Percentiles rank a stretch among this genome's conserved stretches.
These are phyloP conservation scores for Drosophila sucinea DNA, from an alignment of 1,140 invertebrate species.

Conservation along the genomic window DNA sequence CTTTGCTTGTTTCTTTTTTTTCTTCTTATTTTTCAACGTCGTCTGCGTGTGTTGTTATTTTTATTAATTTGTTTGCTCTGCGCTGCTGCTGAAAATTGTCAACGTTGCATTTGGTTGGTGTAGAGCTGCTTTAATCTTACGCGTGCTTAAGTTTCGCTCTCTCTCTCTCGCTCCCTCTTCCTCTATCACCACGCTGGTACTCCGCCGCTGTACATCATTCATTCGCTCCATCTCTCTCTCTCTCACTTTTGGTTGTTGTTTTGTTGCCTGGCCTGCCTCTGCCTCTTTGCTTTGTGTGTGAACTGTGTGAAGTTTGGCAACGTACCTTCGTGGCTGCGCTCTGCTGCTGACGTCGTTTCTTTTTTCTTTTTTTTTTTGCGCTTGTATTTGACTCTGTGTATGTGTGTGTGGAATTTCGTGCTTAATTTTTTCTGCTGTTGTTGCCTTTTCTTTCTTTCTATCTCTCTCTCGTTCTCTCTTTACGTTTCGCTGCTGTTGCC, in stretches of 20 bases:
- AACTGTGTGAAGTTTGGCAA: conserved; percentile 67
- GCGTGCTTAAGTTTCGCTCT: conserved; percentile 69
- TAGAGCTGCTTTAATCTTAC: conserved; percentile 73
- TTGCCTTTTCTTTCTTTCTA: conserved; percentile 19
- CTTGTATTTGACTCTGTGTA: conserved; percentile 36
- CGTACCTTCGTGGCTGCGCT: conserved; percentile 30
- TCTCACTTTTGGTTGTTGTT: conserved; percentile 16
- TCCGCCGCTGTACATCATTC: background rate
- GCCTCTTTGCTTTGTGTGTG: conserved; percentile 37
- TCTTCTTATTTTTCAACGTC: conserved; percentile 45
- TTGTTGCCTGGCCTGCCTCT: background rate
- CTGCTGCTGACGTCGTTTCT: conserved; percentile 52
- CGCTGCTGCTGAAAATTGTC: conserved; percentile 58
- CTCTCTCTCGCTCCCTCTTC: background rate
- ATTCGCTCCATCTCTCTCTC: conserved; percentile 17
- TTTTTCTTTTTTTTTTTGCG: conserved; percentile 23
- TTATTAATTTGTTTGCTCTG: conserved; percentile 69
- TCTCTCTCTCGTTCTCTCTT: background rate
- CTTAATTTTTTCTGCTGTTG: conserved; percentile 61
- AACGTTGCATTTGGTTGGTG: conserved; percentile 51
- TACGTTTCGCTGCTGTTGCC: conserved; percentile 44
- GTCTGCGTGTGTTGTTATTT: conserved; percentile 61
- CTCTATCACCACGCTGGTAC: conserved; percentile 1
- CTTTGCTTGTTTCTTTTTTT: conserved; percentile 60
- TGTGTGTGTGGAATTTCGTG: conserved; percentile 70